phyloP scores from a whole-genome alignment of 2,888 invertebrate genomes.

The Graphium colonna region DNA sequence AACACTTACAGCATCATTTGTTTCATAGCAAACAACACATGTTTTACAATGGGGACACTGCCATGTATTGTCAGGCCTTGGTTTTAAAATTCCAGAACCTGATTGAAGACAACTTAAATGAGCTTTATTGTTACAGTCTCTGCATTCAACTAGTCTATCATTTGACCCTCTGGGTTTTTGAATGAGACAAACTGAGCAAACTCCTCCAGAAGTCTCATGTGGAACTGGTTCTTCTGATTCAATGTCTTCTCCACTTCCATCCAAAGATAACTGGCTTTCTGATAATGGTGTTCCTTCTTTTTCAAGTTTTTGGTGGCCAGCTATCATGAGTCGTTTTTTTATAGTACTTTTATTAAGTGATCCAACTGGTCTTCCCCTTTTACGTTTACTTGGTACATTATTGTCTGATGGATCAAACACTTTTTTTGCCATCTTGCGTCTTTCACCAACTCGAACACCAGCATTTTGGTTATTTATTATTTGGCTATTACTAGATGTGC shows the following conservation, averaged over 20 bases:
- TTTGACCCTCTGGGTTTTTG: slow-evolving; percentile 79
- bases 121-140: slow-evolving; percentile 87
- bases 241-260: slow-evolving; percentile 68
- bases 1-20: slow-evolving; percentile 84
- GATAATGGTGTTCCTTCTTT: slow-evolving; percentile 59
- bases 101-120: slow-evolving; percentile 85
- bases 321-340: slow-evolving; percentile 69
- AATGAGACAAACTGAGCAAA: slow-evolving; percentile 82
- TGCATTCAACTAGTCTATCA: slow-evolving; percentile 83
- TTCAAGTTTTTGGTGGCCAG: slow-evolving; percentile 43
- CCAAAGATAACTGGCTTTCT: slow-evolving; percentile 62
- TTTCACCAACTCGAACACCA: slow-evolving; percentile 78
- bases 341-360: slow-evolving; percentile 81
- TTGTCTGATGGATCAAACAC: slow-evolving; percentile 93
- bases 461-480: slow-evolving; percentile 53
- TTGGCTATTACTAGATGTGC: slow-evolving; percentile 47
- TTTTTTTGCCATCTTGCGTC: slow-evolving; percentile 88
- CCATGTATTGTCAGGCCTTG: slow-evolving; percentile 86
- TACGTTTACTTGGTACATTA: slow-evolving; percentile 85
- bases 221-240: slow-evolving; percentile 62
- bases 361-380: slow-evolving; percentile 84
- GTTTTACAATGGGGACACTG: slow-evolving; percentile 95
- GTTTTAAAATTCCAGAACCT: slow-evolving; percentile 83
- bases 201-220: slow-evolving; percentile 76
- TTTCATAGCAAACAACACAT: slow-evolving; percentile 90